Evolutionary conservation across 2,888 invertebrate species (phyloP).

Genomic region (Odontomyia ornata): DNA sequence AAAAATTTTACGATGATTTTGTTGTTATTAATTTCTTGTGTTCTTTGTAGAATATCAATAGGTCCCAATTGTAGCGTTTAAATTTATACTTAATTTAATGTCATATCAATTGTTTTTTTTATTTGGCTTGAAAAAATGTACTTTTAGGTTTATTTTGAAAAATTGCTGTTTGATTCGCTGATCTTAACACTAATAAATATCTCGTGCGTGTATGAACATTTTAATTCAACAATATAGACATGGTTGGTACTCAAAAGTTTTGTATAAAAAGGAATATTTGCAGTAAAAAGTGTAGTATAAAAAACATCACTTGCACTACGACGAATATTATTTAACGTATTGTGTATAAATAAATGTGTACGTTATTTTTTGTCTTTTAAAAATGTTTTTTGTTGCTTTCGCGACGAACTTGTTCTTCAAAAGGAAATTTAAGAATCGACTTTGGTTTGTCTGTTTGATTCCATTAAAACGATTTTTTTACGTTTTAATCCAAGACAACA

Average conservation of each 20-base stretch:
- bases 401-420: too few relatives aligned
- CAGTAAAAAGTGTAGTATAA: conserved; percentile 39
- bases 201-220: conserved; percentile 8
- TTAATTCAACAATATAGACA: too few relatives aligned
- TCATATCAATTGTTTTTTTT: neutral
- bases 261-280: conserved; percentile 31
- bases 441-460: too few relatives aligned
- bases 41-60: neutral
- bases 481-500: too few relatives aligned
- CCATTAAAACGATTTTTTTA: too few relatives aligned
- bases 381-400: conserved; percentile 6
- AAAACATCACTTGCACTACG: conserved; percentile 10
- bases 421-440: too few relatives aligned
- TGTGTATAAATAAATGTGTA: conserved; percentile 22
- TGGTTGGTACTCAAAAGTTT: neutral
- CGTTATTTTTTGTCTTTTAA: conserved; percentile 4
- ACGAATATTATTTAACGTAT: neutral
- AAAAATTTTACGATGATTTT: too few relatives aligned
- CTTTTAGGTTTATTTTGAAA: neutral
- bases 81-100: neutral
- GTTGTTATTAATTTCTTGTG: too few relatives aligned
- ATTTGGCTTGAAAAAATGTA: conserved; percentile 24
- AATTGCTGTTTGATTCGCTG: neutral
- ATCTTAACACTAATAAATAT: conserved; percentile 27
- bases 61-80: neutral